Percentiles rank a stretch among this genome's conserved stretches.
These are phyloP conservation scores for Benthosema pterotum DNA, from an alignment of 2,797 vertebrate genomes.

Conservation along the genomic window DNA sequence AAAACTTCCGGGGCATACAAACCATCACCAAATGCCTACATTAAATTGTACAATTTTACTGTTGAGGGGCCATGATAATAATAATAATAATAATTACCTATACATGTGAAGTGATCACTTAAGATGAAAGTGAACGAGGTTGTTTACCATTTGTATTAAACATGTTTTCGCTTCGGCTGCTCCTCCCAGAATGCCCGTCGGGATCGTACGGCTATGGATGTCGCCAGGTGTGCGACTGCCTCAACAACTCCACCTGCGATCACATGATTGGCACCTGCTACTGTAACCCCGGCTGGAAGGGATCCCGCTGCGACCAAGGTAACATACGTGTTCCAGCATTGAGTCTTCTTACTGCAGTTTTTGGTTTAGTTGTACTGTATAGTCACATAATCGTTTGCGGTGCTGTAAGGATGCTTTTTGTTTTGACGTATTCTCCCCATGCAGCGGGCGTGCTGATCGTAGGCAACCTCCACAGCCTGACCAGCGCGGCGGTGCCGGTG, in stretches of 20 bases:
- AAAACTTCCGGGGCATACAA: too few relatives aligned
- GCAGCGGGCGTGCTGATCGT: constrained; percentile 88
- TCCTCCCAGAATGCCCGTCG: constrained; percentile 84
- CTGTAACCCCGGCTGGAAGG: constrained; percentile 96
- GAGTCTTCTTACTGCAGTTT: too few relatives aligned
- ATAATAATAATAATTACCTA: too few relatives aligned
- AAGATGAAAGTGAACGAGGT: neutral
- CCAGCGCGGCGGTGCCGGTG: constrained; percentile 88
- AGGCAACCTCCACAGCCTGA: constrained; percentile 90
- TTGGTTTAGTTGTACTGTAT: too few relatives aligned
- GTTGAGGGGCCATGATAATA: neutral
- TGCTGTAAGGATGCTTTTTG: too few relatives aligned
- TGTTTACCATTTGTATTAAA: neutral
- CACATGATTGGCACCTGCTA: constrained; percentile 97
- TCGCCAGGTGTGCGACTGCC: constrained; percentile 94
- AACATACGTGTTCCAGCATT: constrained; percentile 7
- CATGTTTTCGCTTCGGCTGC: neutral
- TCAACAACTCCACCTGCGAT: constrained; percentile 97
- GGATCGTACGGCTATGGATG: constrained; percentile 94
- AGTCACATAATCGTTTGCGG: too few relatives aligned
- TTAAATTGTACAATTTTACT: too few relatives aligned
- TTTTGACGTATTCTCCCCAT: too few relatives aligned
- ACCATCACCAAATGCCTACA: too few relatives aligned
- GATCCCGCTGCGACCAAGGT: constrained; percentile 95
- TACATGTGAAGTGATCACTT: neutral